These are phyloP conservation scores for Mesocentrotus franciscanus DNA, from an alignment of 53 echinoderm and acorn worm species.

Conservation along the genomic window DNA sequence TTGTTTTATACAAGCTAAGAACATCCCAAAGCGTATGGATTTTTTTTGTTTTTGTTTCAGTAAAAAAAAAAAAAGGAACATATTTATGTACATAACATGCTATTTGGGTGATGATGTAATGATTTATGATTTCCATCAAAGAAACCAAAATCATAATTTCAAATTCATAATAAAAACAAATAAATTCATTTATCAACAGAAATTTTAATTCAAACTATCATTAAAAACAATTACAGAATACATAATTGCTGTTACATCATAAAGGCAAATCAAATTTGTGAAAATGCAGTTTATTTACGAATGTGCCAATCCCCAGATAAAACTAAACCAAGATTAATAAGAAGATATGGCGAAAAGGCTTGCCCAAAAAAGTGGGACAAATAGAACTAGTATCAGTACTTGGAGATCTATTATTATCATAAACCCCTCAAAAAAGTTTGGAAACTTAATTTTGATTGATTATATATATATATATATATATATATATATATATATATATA, in stretches of 20 bases:
- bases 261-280: background rate
- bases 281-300: no score
- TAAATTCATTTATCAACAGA: background rate
- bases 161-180: background rate
- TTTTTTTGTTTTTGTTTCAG: background rate
- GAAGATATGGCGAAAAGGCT: no score
- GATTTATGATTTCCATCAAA: background rate
- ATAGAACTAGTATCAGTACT: no score
- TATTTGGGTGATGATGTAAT: slow-evolving; percentile 40
- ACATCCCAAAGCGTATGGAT: background rate
- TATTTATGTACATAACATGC: slow-evolving; percentile 23
- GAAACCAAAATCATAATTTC: slow-evolving; percentile 25
- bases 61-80: background rate
- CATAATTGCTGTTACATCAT: background rate
- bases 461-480: no score
- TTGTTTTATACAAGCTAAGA: background rate
- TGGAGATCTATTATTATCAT: no score
- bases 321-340: no score
- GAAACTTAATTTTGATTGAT: no score
- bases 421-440: no score
- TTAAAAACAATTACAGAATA: background rate
- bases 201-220: background rate
- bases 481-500: no score
- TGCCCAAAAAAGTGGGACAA: no score
- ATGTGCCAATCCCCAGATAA: background rate